phyloP scores from a whole-genome alignment of 2,113 vertebrate genomes.

The Bufo bufo region DNA sequence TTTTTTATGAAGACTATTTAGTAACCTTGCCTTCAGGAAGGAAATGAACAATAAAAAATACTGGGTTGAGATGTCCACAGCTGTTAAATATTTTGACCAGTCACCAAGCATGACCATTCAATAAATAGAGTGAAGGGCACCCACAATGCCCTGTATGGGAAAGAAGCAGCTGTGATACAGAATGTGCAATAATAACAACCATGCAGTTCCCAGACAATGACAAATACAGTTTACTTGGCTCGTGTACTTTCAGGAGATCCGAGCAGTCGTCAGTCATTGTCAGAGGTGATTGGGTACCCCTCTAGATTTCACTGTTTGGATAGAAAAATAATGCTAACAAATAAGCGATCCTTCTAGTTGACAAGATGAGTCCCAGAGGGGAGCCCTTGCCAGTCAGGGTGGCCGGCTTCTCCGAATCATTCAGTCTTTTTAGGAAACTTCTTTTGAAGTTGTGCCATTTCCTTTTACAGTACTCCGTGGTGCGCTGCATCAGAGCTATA shows the following conservation, averaged over 20 bases:
- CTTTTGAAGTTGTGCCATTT: conserved; percentile 53
- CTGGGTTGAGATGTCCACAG: no score
- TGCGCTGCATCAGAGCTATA: conserved; percentile 27
- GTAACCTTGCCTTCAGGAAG: no score
- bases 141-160: conserved; percentile 1
- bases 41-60: no score
- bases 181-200: background rate
- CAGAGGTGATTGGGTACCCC: conserved; percentile 47
- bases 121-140: background rate
- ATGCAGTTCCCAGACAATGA: conserved; percentile 17
- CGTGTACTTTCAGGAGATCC: conserved; percentile 24
- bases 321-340: conserved; percentile 43
- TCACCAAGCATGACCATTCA: background rate
- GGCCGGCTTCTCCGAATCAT: conserved; percentile 52
- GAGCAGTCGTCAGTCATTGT: conserved; percentile 42
- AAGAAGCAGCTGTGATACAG: background rate
- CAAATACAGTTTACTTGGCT: conserved; percentile 22
- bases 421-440: conserved; percentile 53
- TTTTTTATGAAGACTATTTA: no score
- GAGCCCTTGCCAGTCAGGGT: conserved; percentile 47
- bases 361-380: conserved; percentile 47
- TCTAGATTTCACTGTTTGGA: conserved; percentile 48
- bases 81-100: background rate
- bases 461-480: conserved; percentile 43
- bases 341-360: conserved; percentile 49